Evolutionary conservation across 2,797 vertebrate genomes (phyloP).

Genomic region (Mastacembelus armatus): DNA sequence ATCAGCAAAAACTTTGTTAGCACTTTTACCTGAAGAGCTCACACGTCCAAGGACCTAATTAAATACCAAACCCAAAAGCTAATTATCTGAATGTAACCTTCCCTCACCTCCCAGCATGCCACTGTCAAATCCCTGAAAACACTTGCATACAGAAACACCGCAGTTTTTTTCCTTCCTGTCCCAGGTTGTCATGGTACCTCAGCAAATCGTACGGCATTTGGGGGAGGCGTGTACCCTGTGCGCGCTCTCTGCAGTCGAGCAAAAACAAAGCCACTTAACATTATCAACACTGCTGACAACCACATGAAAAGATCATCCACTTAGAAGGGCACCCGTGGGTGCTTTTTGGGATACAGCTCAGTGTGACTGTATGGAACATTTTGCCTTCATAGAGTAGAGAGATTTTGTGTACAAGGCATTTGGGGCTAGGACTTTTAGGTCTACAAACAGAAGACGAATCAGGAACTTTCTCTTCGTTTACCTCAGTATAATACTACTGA

Average conservation of each 20-base stretch:
- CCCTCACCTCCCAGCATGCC: slow-evolving; percentile 38
- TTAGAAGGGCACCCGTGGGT: slow-evolving; percentile 13
- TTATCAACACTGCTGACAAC: slow-evolving; percentile 45
- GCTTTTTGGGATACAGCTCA: background rate
- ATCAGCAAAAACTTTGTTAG: slow-evolving; percentile 41
- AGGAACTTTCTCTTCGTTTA: background rate
- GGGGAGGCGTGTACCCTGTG: slow-evolving; percentile 11
- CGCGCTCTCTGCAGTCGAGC: slow-evolving; percentile 22
- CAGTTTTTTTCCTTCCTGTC: slow-evolving; percentile 14
- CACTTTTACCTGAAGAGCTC: slow-evolving; percentile 47
- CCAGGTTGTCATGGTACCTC: slow-evolving; percentile 14
- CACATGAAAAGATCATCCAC: slow-evolving; percentile 29
- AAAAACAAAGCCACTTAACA: slow-evolving; percentile 49
- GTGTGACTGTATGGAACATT: slow-evolving; percentile 3
- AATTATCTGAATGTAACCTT: slow-evolving; percentile 48
- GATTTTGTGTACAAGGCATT: background rate
- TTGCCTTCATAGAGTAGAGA: background rate
- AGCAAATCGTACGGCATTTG: slow-evolving; percentile 29
- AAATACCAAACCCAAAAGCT: slow-evolving; percentile 58
- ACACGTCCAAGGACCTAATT: slow-evolving; percentile 55
- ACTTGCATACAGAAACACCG: background rate
- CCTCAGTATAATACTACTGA: background rate
- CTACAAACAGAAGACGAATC: background rate
- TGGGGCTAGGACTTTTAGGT: background rate
- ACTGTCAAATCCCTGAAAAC: slow-evolving; percentile 20